Percentiles rank a stretch among this genome's conserved stretches.
phyloP scores from a whole-genome alignment of 2,797 vertebrate genomes.

The Eulemur albifrons region DNA sequence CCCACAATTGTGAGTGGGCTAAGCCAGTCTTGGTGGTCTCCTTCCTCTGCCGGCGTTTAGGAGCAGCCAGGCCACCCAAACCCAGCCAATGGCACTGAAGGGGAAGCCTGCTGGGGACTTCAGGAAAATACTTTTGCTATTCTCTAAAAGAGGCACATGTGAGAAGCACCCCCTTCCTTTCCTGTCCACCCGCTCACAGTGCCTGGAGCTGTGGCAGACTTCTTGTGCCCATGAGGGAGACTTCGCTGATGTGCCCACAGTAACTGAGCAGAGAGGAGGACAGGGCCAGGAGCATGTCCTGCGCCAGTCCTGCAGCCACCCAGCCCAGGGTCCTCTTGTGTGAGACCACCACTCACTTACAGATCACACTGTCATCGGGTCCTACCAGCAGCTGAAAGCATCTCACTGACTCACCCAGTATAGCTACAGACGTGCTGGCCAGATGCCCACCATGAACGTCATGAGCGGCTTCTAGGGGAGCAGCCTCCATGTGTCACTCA shows the following conservation, averaged over 20 bases:
- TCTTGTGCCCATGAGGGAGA: background rate
- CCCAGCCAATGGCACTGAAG: background rate
- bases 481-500: background rate
- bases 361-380: background rate
- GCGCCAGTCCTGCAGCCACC: background rate
- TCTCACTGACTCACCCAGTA: background rate
- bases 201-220: background rate
- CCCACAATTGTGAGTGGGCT: background rate
- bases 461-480: background rate
- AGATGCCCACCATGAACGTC: background rate
- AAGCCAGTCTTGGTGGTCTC: background rate
- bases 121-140: background rate
- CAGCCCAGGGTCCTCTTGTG: background rate
- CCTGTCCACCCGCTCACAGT: background rate
- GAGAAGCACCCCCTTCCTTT: background rate
- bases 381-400: background rate
- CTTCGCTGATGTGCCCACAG: fast-evolving
- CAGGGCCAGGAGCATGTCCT: fast-evolving
- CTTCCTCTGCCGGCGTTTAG: background rate
- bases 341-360: background rate
- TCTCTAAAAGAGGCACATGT: background rate
- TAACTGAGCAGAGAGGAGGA: background rate
- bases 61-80: background rate
- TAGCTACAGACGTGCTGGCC: background rate
- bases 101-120: background rate